Base-by-base conservation (phyloP, 2,888 invertebrate genomes). In the Labia minor region DNA sequence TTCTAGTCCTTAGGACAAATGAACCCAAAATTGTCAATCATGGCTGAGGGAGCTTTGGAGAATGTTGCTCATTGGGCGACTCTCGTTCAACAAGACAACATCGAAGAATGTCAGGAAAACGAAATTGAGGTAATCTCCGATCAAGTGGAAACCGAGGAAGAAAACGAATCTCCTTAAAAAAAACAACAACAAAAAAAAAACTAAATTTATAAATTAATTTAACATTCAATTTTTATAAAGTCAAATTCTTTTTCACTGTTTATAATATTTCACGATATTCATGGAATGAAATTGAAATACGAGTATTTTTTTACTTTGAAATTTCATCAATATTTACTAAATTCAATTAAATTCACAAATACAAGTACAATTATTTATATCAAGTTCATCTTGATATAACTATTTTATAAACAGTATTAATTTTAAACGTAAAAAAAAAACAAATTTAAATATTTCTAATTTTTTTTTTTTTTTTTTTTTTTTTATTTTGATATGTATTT, bases 31-130 rank as follows among this genome's bases (percentile, higher is more conserved):
- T 76, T 81, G 69, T 74, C 75, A 66, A 75, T 74, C 4, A 79
- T 81, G 80, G 72, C 78, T 61, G 79, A 80, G 66, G 80, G 80
- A 4, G 79, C 81, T 1, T 61, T 75, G 62, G 75, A 74, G 14
- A 81, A 81, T 72, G 76, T 79, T 73, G 74, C 74, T 3, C 75
- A 78, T 64, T 81, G 81, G 81, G 76, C 78, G 65, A 72, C 72
- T 21, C 71, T 79, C 61, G 76, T 72, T 11, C 37, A 37, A 19
- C 62, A 61, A 20, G n/a, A n/a, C n/a, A n/a, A n/a, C n/a, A n/a
- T n/a, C n/a, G n/a, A n/a, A n/a, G n/a, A n/a, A n/a, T n/a, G n/a
- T n/a, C n/a, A n/a, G n/a, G n/a, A n/a, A n/a, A n/a, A n/a, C n/a
- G n/a, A n/a, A n/a, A n/a, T n/a, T n/a, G 64, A 64, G 64, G 19